These are phyloP conservation scores for Echinops telfairi DNA, from an alignment of 2,113 vertebrate genomes.

Conservation along the genomic window DNA sequence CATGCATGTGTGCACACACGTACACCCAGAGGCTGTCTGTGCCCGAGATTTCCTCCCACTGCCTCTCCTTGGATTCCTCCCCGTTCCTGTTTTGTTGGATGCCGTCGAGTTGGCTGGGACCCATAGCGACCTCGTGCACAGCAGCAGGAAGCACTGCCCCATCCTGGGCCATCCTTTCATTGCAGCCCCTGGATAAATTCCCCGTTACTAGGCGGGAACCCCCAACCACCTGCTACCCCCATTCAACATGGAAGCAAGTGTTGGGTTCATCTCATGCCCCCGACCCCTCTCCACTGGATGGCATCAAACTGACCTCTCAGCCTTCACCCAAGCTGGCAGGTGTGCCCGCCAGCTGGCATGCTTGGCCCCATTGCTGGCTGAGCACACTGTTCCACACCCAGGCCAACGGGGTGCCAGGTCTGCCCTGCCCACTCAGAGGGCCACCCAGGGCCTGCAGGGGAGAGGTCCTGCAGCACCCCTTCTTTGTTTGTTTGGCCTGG, in stretches of 20 bases:
- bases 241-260: neutral
- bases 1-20: too few relatives aligned
- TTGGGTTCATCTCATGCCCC: neutral
- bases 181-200: too few relatives aligned
- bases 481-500: neutral
- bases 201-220: too few relatives aligned
- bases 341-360: too few relatives aligned
- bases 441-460: rapidly evolving
- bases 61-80: neutral
- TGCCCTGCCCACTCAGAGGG: too few relatives aligned
- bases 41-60: rapidly evolving
- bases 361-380: neutral
- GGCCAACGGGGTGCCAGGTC: too few relatives aligned
- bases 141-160: too few relatives aligned
- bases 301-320: neutral
- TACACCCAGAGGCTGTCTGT: neutral
- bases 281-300: too few relatives aligned
- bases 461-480: neutral
- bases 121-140: too few relatives aligned
- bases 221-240: neutral
- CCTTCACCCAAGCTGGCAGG: neutral
- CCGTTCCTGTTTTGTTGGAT: neutral
- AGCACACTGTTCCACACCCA: too few relatives aligned
- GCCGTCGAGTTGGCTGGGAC: too few relatives aligned
- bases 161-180: too few relatives aligned